Conservation (phyloP, 2,113 vertebrate species). For the Macquaria australasica region DNA sequence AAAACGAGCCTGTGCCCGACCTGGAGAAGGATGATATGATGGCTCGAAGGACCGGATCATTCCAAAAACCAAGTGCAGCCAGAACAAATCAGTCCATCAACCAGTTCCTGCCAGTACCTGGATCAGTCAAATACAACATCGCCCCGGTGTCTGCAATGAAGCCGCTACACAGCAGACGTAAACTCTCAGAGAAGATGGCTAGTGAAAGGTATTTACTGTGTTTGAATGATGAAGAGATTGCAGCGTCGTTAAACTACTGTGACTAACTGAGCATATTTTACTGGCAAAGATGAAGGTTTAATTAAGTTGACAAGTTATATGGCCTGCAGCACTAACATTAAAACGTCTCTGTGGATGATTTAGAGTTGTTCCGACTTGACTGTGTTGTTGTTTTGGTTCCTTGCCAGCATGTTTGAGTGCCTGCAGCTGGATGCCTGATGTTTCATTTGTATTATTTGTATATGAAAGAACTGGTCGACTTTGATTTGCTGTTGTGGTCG, state of each 20-base stretch:
- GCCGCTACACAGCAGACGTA: constrained; percentile 49
- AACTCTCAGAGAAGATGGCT: constrained; percentile 38
- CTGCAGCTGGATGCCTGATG: constrained; percentile 24
- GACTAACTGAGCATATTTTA: constrained; percentile 25
- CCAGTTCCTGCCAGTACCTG: constrained; percentile 81
- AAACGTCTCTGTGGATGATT: not conserved
- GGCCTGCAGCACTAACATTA: constrained; percentile 36
- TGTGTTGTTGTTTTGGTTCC: constrained; percentile 18
- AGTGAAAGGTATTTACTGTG: constrained; percentile 75
- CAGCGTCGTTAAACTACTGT: not conserved
- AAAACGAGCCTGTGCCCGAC: constrained; percentile 74
- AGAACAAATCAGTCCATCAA: constrained; percentile 51
- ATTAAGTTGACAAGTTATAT: not conserved
- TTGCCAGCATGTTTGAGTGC: constrained; percentile 26
- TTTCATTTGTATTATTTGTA: constrained; percentile 16
- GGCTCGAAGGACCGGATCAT: constrained; percentile 81
- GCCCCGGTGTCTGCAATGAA: constrained; percentile 47
- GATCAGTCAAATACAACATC: constrained; percentile 67
- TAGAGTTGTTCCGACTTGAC: constrained; percentile 10
- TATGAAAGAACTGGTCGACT: constrained; percentile 10
- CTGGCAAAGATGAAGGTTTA: constrained; percentile 15
- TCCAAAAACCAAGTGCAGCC: constrained; percentile 64
- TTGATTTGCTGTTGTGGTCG: constrained; percentile 20
- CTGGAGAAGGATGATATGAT: constrained; percentile 88
- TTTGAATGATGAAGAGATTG: constrained; percentile 9